Base-by-base conservation (phyloP, 2,797 vertebrate species). In the Macrochelys suwanniensis region DNA sequence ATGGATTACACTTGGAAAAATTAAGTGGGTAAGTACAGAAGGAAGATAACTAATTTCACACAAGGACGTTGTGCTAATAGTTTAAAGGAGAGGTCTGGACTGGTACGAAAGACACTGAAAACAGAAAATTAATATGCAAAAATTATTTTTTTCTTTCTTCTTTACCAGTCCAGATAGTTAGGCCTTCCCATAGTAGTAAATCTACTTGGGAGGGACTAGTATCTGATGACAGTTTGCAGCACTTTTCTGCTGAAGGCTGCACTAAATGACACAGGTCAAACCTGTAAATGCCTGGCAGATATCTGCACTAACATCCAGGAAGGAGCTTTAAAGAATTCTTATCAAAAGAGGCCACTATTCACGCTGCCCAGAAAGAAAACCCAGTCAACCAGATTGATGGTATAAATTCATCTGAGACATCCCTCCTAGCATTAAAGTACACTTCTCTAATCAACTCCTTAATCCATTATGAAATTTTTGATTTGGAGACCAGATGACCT, bases 231-330 rank as follows among this genome's bases (percentile, higher is more conserved):
- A 17, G 65, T n/a, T 37, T 68, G 7, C n/a, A 68, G 65, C 61
- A 68, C 65, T 37, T 0, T 0, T 28, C 78, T 50, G 47, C 31
- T 0, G 0, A 86, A 82, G 0, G 5, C 21, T 1, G 1, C 0
- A 49, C 42, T 47, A 76, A 79, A 0, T 0, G 0, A 74, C 21
- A 42, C 54, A 80, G 86, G 71, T 51, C 50, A 94, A 82, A 85
- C 53, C 59, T 26, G 6, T 3, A 31, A 61, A 47, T 23, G 71
- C 42, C n/a, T 37, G 0, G 1, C 1, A 0, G 91, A 17, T 76
- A 84, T 12, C 87, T 89, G 76, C 61, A 89, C 59, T 78, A 89
- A 83, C 84, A 92, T 11, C 56, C 80, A 80, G 4, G 3, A 59
- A 51, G 77, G 25, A 94, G 89, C 65, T 96, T 61, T 51, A 56